phyloP scores from a whole-genome alignment of 2,113 vertebrate genomes.

The Cairina moschata region DNA sequence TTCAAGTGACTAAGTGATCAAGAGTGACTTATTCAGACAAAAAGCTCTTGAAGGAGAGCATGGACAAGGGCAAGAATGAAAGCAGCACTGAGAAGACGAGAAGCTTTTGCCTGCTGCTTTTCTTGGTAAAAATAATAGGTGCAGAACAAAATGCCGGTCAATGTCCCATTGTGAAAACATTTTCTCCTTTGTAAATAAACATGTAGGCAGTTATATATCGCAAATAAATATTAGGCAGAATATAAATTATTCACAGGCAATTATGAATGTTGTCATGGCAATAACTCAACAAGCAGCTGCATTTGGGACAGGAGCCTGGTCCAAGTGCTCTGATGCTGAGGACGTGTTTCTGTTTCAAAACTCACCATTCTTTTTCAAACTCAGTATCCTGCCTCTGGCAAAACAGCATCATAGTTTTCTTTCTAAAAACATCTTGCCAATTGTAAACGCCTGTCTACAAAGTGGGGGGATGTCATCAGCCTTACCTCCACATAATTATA shows the following conservation, averaged over 20 bases:
- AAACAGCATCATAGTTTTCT: fast-evolving
- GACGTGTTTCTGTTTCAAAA: too few relatives aligned
- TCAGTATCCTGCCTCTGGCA: neutral
- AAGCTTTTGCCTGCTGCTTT: neutral
- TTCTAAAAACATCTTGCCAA: neutral
- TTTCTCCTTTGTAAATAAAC: neutral
- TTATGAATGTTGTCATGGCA: neutral
- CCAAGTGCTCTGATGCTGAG: neutral
- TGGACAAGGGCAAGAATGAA: neutral
- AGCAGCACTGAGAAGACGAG: neutral
- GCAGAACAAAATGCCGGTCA: neutral
- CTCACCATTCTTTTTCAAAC: neutral
- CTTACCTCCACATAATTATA: too few relatives aligned
- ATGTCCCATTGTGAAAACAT: neutral
- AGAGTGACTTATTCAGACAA: neutral
- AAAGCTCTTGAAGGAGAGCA: neutral
- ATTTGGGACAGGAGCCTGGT: neutral
- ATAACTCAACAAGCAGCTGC: neutral
- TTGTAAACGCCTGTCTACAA: neutral
- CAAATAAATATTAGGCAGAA: neutral
- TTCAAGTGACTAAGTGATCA: neutral
- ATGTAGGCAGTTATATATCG: neutral
- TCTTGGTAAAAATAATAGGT: neutral
- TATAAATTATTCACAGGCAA: neutral
- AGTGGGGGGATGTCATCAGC: neutral